These are phyloP conservation scores for Phocoena sinus DNA, from an alignment of 2,113 vertebrate species.

Conservation along the genomic window DNA sequence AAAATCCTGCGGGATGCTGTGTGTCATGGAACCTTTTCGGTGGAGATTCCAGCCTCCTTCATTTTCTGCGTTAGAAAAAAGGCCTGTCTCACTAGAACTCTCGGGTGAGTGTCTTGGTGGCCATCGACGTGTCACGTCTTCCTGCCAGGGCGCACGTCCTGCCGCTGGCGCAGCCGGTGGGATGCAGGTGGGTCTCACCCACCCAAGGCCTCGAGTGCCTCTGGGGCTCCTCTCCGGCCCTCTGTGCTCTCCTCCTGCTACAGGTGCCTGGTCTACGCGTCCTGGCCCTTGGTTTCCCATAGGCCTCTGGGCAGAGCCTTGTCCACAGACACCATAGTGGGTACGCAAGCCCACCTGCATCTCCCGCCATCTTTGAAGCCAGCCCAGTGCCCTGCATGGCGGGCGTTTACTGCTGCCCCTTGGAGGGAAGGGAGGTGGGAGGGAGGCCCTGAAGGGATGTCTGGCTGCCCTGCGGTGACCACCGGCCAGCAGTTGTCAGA, in stretches of 20 bases:
- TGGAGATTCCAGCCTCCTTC: not conserved
- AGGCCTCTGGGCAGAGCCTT: not conserved
- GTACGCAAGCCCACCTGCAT: fast-evolving
- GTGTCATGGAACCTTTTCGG: not conserved
- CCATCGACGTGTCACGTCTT: fast-evolving
- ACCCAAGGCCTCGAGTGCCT: not conserved
- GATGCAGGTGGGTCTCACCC: fast-evolving
- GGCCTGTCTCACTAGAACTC: not conserved
- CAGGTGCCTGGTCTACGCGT: not conserved
- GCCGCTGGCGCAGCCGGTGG: not conserved
- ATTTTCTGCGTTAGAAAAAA: not conserved
- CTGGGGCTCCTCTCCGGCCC: not conserved
- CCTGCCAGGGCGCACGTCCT: not conserved
- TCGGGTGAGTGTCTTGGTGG: not conserved
- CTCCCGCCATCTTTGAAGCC: not conserved
- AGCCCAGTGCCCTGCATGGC: not conserved
- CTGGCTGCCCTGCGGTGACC: too few species aligned
- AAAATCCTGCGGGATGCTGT: not conserved
- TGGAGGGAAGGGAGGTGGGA: not conserved
- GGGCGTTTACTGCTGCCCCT: not conserved
- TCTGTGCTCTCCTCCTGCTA: not conserved
- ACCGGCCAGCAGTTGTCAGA: not conserved
- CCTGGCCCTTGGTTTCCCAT: not conserved
- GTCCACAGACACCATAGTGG: not conserved
- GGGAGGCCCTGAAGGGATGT: fast-evolving